Base-by-base conservation (phyloP, 1,140 invertebrate genomes). In the Cydia splendana region DNA sequence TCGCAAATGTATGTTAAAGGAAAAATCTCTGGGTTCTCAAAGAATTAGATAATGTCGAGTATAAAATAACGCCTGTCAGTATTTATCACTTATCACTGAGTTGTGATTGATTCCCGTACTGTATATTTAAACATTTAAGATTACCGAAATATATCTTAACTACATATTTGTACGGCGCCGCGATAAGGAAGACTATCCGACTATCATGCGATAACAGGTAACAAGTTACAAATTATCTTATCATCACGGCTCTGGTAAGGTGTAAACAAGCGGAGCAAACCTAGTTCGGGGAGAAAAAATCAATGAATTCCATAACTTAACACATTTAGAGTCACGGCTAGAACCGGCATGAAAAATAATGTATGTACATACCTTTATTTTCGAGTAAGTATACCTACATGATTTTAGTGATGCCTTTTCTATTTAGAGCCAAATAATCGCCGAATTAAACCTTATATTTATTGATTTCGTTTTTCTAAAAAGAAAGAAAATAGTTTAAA, bases 201-300 rank as follows among this genome's bases (percentile, higher is more conserved):
- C 85, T 78, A 80, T 77, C 67, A 69, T 34, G 28, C 78, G 85
- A 90, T 90, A 88, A 85, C 84, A 74, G 62, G 57, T 62, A 24
- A 24, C 67, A 71, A 71, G 34, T 71, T 71, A 18, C 85, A 88
- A 86, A 79, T 86, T 88, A 91, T 91, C 90, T 92, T 91, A 92
- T 92, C 90, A 75, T 20, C 73, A 24, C 62, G 48, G 81, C 79
- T 81, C 79, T 78, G 75, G 78, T 80, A 81, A 83, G 81, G 87
- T 84, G 82, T 82, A 88, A 87, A 87, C 80, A 87, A 84, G 80
- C 84, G 84, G 53, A 77, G 77, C 77, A 89, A 87, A 86, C 77
- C 83, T 76, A 74, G 79, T 28, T 80, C 51, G 24, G 34, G 34
- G 77, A 51, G 65, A 65, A 77, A 79, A 78, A 57, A 28, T 65